phyloP scores from a whole-genome alignment of 2,888 invertebrate genomes.

The Orchestes rusci region DNA sequence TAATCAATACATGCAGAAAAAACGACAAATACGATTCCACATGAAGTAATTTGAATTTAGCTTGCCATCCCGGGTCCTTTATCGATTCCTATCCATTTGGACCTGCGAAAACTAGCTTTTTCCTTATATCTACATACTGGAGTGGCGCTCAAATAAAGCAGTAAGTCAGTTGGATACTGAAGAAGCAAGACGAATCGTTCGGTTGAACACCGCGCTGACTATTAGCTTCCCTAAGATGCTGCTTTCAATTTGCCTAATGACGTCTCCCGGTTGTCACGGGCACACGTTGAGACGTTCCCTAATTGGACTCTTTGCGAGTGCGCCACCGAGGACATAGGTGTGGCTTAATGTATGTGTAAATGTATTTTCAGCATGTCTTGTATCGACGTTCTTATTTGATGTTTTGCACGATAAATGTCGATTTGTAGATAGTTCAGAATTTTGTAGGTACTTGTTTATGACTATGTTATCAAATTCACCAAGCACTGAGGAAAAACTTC shows the following conservation, averaged over 20 bases:
- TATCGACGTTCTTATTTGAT: no score
- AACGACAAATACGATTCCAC: slow-evolving; percentile 21
- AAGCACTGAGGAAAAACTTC: no score
- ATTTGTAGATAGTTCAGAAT: no score
- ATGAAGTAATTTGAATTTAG: slow-evolving; percentile 25
- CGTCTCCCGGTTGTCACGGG: slow-evolving; percentile 46
- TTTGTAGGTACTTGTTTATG: no score
- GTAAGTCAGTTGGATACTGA: slow-evolving; percentile 31
- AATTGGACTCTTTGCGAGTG: slow-evolving; percentile 23
- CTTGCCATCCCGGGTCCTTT: slow-evolving; percentile 21
- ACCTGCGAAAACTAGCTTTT: slow-evolving; percentile 39
- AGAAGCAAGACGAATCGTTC: slow-evolving; percentile 28
- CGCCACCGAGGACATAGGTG: slow-evolving; percentile 19
- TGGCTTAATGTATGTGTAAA: slow-evolving; percentile 15
- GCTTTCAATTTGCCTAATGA: slow-evolving; percentile 48
- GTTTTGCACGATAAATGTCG: no score
- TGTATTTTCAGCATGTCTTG: slow-evolving; percentile 1
- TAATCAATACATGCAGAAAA: no score
- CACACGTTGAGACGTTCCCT: slow-evolving; percentile 34
- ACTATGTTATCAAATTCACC: no score
- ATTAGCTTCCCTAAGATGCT: slow-evolving; percentile 43
- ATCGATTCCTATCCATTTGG: slow-evolving; percentile 35
- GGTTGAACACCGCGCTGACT: slow-evolving; percentile 29
- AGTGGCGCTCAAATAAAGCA: slow-evolving; percentile 44
- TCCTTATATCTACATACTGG: slow-evolving; percentile 43